Evolutionary conservation across 1,140 invertebrate species (phyloP), one percentile per base, ranked within the genome.

Genomic region (Neodiprion virginianus): DNA sequence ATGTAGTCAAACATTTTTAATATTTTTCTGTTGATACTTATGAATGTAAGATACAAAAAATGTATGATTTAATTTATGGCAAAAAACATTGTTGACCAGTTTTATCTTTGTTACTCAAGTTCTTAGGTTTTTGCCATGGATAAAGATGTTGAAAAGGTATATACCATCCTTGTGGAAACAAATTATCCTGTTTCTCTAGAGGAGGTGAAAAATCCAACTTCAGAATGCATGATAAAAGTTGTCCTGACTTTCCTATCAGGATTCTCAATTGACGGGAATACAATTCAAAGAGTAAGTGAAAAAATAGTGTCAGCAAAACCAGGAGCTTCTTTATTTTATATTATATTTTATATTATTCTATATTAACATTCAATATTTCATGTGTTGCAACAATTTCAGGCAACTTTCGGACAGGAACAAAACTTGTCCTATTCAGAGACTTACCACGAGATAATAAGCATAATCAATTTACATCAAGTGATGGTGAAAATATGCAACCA

Each of bases 181-280:
- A 72, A 71, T 10, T 76, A 84, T 11, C 81, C 80, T 17, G 78
- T 80, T 1, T 79, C 76, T 23, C 77, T 79, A 70, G 69, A 77
- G 47, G 79, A 79, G 73, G 53, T 85, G 8, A 80, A 79, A 74
- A 82, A 82, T 76, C 83, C 84, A 1, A 83, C 80, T 1, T 76
- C 82, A 61, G 77, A 84, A 1, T 85, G 75, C 50, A 69, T 84
- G 49, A 48, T 80, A 1, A 81, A 78, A 14, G 71, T 84, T 8
- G 72, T 84, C 1, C 76, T 48, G 9, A 74, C 74, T 69, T 85
- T 84, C 69, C 75, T 85, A n/a, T 73, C 21, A 23, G 75, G 40
- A 50, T 80, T 81, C 72, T 0, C 50, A 10, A 80, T 84, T 5
- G 75, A 85, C 72, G 66, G 78, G 1, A 74, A 67, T 28, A 11